phyloP scores from a whole-genome alignment of 2,888 invertebrate species.

The Netelia virgata region DNA sequence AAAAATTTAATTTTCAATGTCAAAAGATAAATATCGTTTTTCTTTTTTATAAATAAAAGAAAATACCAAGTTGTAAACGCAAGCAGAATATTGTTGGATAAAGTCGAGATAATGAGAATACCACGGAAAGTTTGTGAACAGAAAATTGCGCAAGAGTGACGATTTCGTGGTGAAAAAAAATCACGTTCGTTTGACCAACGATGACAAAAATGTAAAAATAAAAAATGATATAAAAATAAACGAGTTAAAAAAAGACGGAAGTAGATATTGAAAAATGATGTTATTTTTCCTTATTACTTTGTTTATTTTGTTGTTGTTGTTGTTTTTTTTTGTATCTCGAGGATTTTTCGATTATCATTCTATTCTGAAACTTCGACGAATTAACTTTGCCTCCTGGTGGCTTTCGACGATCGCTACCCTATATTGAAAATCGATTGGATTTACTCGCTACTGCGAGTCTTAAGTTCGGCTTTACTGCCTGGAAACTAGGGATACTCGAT shows the following conservation, averaged over 20 bases:
- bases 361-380: background rate
- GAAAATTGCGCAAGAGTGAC: background rate
- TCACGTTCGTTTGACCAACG: constrained; percentile 36
- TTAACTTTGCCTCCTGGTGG: background rate
- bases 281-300: background rate
- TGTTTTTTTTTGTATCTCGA: background rate
- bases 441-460: constrained; percentile 34
- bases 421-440: constrained; percentile 57
- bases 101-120: background rate
- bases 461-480: background rate
- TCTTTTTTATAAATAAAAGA: too few relatives aligned
- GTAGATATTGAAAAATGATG: background rate
- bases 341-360: constrained; percentile 22
- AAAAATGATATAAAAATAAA: background rate
- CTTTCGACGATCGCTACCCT: constrained; percentile 27
- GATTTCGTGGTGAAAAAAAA: background rate
- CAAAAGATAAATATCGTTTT: too few relatives aligned
- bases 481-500: background rate
- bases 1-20: too few relatives aligned
- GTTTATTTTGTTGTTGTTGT: too few relatives aligned
- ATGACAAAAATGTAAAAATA: constrained; percentile 1
- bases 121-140: background rate
- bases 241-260: constrained; percentile 10
- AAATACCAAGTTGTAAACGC: background rate
- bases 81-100: background rate